Evolutionary conservation across 2,113 vertebrate species (phyloP).

Genomic region (Sigmodon hispidus): DNA sequence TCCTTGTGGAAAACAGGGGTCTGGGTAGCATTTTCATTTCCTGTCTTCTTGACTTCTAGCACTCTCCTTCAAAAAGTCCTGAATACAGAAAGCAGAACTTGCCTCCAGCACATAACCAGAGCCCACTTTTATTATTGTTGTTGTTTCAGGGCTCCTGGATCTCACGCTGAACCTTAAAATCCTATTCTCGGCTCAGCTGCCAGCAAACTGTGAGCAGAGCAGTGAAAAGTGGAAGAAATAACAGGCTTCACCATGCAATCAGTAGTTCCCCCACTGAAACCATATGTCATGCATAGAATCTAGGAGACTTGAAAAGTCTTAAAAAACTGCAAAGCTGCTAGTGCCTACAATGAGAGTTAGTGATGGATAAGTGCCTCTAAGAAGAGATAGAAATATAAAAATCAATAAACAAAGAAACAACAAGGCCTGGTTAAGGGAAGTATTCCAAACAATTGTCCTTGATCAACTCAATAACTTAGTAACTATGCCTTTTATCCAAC

Average conservation of each 20-base stretch:
- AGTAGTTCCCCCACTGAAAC: constrained; percentile 56
- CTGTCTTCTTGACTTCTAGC: constrained; percentile 71
- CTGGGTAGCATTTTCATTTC: constrained; percentile 70
- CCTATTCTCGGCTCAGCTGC: constrained; percentile 64
- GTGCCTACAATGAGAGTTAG: constrained; percentile 48
- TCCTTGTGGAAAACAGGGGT: constrained; percentile 52
- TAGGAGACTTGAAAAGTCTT: constrained; percentile 55
- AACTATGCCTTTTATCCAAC: not conserved
- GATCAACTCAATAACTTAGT: constrained; percentile 39
- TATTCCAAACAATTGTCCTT: not conserved
- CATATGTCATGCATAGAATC: constrained; percentile 62
- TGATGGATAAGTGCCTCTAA: constrained; percentile 48
- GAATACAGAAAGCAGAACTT: constrained; percentile 80
- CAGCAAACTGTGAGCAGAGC: constrained; percentile 62
- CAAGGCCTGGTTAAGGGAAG: constrained; percentile 15
- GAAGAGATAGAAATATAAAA: constrained; percentile 49
- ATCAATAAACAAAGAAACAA: constrained; percentile 15
- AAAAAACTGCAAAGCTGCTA: constrained; percentile 39
- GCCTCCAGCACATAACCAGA: constrained; percentile 71
- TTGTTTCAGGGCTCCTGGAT: constrained; percentile 73
- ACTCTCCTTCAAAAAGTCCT: constrained; percentile 79
- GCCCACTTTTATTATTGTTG: constrained; percentile 68
- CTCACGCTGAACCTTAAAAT: constrained; percentile 76
- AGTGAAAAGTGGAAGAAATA: constrained; percentile 78
- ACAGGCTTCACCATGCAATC: constrained; percentile 69